Percentiles rank a stretch among this genome's conserved stretches.
phyloP scores from a whole-genome alignment of 2,113 vertebrate species.

The Microtus richardsoni region DNA sequence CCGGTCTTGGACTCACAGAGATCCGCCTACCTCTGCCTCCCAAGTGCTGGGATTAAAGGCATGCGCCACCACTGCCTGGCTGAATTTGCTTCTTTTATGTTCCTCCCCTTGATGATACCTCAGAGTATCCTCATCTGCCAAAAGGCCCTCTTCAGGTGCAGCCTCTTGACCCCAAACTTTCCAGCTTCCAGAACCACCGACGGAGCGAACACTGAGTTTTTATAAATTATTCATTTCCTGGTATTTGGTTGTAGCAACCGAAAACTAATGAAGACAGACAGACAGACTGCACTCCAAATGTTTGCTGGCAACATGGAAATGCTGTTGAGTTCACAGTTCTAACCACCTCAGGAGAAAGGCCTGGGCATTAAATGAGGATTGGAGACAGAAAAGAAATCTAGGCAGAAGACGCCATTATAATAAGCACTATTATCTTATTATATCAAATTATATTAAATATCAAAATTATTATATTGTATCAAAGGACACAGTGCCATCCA shows the following conservation, averaged over 20 bases:
- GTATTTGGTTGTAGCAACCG: background rate
- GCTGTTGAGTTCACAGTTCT: background rate
- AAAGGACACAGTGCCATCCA: background rate
- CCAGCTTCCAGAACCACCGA: background rate
- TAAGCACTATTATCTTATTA: background rate
- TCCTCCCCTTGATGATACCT: background rate
- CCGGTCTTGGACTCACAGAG: too few species aligned
- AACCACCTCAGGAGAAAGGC: conserved; percentile 6
- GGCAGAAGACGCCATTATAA: background rate
- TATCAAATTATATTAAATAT: too few species aligned
- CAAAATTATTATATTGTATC: background rate
- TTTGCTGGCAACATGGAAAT: background rate
- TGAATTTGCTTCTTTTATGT: background rate
- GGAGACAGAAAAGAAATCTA: background rate
- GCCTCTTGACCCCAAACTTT: background rate
- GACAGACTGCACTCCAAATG: background rate
- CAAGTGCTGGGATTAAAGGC: too few species aligned
- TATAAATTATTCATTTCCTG: background rate
- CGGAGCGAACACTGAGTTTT: background rate
- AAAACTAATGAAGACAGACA: background rate
- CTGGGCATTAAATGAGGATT: background rate
- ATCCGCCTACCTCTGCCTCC: too few species aligned
- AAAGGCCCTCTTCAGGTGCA: background rate
- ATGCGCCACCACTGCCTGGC: too few species aligned
- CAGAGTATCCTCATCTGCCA: background rate